These are phyloP conservation scores for Equus przewalskii DNA, from an alignment of 2,113 vertebrate genomes.

Conservation along the genomic window DNA sequence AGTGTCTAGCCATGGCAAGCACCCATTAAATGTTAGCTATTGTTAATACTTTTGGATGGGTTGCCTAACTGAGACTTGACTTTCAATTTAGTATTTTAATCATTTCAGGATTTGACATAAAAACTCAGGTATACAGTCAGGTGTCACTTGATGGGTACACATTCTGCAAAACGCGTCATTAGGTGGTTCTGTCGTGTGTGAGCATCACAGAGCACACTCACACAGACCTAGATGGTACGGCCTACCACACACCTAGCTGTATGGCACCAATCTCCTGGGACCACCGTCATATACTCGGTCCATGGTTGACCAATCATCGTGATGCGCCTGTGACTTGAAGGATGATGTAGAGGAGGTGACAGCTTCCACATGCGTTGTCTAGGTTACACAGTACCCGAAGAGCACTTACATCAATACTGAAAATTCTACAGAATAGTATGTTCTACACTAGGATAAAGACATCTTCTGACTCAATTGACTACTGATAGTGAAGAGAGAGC, in stretches of 20 bases:
- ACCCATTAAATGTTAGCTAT: neutral
- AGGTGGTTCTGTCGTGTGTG: too few species aligned
- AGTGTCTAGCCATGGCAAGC: neutral
- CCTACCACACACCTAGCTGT: too few species aligned
- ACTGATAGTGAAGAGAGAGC: neutral
- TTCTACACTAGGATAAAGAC: neutral
- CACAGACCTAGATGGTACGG: too few species aligned
- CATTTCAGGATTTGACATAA: slow-evolving; percentile 29
- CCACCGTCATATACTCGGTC: too few species aligned
- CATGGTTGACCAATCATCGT: too few species aligned
- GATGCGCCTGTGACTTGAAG: neutral
- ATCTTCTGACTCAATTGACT: neutral
- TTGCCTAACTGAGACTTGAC: neutral
- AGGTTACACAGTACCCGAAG: neutral
- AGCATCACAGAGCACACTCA: too few species aligned
- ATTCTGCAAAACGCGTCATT: too few species aligned
- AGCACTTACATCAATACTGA: neutral
- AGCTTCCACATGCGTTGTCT: neutral
- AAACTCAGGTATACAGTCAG: neutral
- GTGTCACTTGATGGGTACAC: too few species aligned
- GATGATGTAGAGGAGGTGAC: neutral
- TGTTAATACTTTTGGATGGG: neutral
- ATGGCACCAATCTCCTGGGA: too few species aligned
- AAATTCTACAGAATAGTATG: neutral
- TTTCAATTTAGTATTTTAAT: slow-evolving; percentile 26